Evolutionary conservation across 2,888 invertebrate genomes (phyloP), one percentile per base, ranked within the genome.

Genomic region (Dynastes tityus): DNA sequence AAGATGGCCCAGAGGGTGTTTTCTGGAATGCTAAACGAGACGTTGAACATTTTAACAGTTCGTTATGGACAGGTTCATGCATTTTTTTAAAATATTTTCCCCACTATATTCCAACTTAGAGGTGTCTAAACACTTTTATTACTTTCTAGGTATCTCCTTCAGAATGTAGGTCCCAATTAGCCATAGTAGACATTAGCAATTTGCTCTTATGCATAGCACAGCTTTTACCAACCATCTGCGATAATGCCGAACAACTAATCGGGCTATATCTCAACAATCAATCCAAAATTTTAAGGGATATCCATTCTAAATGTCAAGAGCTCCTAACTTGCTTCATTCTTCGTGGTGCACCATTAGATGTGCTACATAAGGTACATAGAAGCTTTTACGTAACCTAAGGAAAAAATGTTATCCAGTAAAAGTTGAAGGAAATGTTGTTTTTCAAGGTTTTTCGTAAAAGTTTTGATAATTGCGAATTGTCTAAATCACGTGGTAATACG

Each of bases 1-100:
- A 93, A 95, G 87, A 95, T 96, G 93, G 96, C 96, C 0, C 95
- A 96, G 85, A 91, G 96, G 82, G 94, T 96, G 73, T 95, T 95
- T 84, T 93, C 95, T 1, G 96, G 96, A 2, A 95, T 96, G 94
- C 89, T 96, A 0, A 96, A 96, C 84, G 96, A 96, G 88, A 95
- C 96, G 0, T 89, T 96, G 8, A 94, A 95, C 0, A 95, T 96
- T 83, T 88, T 96, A 58, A 93, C 95, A 1, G 93, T 95, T 2
- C 91, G 96, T 81, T 96, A 96, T 87, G 94, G 94, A 55, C 95
- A 96, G 90, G 95, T 94, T 89, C 86, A 82, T 76, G 16, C 65
- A 58, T 8, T 16, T 8, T 16, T 55, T 22, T 22, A 22, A 22
- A 22, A 22, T 22, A 22, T 22, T 11, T 45, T 45, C 45, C 2